Evolutionary conservation across 2,113 vertebrate species (phyloP), one percentile per base, ranked within the genome.

Genomic region (Leptosomus discolor): DNA sequence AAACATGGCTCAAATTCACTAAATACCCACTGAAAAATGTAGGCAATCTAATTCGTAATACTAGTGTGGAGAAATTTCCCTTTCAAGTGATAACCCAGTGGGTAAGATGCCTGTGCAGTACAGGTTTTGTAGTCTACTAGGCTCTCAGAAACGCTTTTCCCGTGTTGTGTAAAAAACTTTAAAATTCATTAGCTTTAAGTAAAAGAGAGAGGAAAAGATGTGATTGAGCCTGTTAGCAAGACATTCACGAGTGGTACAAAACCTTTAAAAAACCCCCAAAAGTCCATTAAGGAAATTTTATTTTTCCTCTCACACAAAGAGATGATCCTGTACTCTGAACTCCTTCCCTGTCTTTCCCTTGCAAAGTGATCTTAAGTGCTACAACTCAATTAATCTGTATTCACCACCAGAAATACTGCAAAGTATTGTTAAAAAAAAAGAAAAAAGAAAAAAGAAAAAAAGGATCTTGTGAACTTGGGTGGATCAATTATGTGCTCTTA

Each of bases 231-330:
- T 20, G 3, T 45, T 84, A 80, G 32, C 4, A 54, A 70, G 54
- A 63, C 39, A 57, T 41, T 60, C 2, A 67, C 8, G 15, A 50
- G 16, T 15, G 8, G 5, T 34, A 73, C 0, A 3, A 91, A 94
- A 57, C 27, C 12, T 46, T 88, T 22, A 11, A 80, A 60, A 68
- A 56, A 19, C 2, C 0, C 1, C 2, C 11, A 9, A 7, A 61
- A 57, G 21, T 36, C 17, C 23, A 15, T 17, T 45, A 60, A 46
- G 23, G 9, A 92, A 57, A 57, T 30, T 12, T 37, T 50, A 4
- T 18, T 78, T 85, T 83, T 91, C 5, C 12, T 83, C 85, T 83
- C 20, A 67, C 17, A 53, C 15, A 37, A 29, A 75, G 4, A 46
- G 7, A 63, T 21, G 15, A 57, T 9, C 12, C 17, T 1, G 8